Evolutionary conservation across 2,888 invertebrate genomes (phyloP), one percentile per base, ranked within the genome.

Genomic region (Nebria salina): DNA sequence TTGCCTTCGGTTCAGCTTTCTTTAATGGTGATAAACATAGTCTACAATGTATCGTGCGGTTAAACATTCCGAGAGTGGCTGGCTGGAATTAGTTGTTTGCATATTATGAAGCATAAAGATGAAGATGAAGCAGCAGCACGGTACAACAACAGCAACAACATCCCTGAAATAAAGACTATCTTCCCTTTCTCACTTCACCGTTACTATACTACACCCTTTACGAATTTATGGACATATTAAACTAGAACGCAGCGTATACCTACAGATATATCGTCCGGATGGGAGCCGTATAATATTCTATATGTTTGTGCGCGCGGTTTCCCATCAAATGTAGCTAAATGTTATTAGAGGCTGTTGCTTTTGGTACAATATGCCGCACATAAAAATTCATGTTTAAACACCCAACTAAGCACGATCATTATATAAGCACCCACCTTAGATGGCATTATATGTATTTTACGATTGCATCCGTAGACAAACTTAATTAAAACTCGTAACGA

Each of bases 21-120:
- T 84, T 87, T 89, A 89, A 89, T 89, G 88, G 88, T 88, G 88
- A 89, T 89, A 89, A 89, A 89, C 89, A 89, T 89, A 87, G 87
- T 88, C 86, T 87, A 88, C 87, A 87, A 87, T 87, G 88, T 88
- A 81, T 73, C 54, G 81, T 43, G 81, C 86, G 86, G 85, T 86
- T 84, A 85, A 84, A 83, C 83, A 84, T 84, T 84, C 85, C 84
- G 82, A 85, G 84, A 86, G 85, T 85, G 85, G 84, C 84, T 83
- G 83, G 75, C 66, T 34, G 81, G 73, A 75, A 81, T 81, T 81
- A 81, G 76, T 73, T 54, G 34, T 76, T 64, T 74, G 43, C 26
- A 11, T 75, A 76, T 81, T 75, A 81, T 76, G 81, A 76, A 65
- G 68, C 76, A 72, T 72, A 76, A 72, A 81, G 72, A 65, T 72